phyloP scores from a whole-genome alignment of 2,113 vertebrate genomes.

The Oncorhynchus gorbuscha region DNA sequence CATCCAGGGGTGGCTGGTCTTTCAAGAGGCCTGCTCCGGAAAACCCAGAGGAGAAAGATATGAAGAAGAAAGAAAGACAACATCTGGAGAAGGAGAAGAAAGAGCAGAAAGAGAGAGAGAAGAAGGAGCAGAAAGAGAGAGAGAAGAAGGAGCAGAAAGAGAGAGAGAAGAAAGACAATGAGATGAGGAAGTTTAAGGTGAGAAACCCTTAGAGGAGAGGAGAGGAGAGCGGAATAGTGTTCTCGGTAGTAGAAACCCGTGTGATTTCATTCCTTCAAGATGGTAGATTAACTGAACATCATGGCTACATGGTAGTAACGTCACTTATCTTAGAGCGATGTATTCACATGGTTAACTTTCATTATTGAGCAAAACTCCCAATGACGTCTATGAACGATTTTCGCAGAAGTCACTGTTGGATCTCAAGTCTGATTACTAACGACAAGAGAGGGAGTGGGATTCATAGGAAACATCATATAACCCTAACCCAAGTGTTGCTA shows the following conservation, averaged over 20 bases:
- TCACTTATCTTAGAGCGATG: too few species aligned
- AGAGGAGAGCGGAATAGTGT: conserved; percentile 21
- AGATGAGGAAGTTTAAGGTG: conserved; percentile 67
- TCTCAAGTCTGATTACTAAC: too few species aligned
- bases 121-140: conserved; percentile 65
- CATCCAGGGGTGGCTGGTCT: conserved; percentile 54
- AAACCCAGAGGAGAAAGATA: conserved; percentile 65
- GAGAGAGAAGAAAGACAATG: conserved; percentile 60
- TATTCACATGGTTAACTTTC: too few species aligned
- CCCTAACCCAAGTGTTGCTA: not conserved
- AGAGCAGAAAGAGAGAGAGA: conserved; percentile 68
- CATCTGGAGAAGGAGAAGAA: conserved; percentile 73
- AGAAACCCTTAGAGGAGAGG: conserved; percentile 30
- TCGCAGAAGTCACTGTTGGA: too few species aligned
- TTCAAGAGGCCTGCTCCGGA: conserved; percentile 53
- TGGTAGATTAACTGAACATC: not conserved
- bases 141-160: conserved; percentile 64
- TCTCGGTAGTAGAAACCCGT: conserved; percentile 55
- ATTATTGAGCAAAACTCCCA: too few species aligned
- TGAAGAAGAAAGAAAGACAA: conserved; percentile 73
- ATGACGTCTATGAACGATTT: too few species aligned
- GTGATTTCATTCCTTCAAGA: conserved; percentile 65
- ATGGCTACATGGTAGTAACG: too few species aligned
- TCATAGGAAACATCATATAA: too few species aligned
- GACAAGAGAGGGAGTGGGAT: too few species aligned